These are phyloP conservation scores for Eudasyphora cyanicolor DNA, from an alignment of 2,888 invertebrate species.

Conservation along the genomic window DNA sequence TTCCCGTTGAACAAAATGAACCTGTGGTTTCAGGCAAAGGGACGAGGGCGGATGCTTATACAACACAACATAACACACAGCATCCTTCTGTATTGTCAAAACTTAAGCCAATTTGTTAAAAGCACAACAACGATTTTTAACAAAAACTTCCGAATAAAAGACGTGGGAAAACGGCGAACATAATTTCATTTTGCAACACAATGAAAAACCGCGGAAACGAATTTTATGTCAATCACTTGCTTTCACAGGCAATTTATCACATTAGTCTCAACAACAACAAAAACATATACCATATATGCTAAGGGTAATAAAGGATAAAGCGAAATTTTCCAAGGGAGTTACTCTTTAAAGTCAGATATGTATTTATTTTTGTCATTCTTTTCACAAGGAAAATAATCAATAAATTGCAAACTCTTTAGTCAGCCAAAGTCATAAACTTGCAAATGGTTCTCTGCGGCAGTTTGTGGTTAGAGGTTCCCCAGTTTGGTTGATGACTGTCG, in stretches of 20 bases:
- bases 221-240: slow-evolving; percentile 43
- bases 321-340: not conserved
- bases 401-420: slow-evolving; percentile 2
- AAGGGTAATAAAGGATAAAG: slow-evolving; percentile 25
- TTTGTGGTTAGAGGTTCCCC: not conserved
- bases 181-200: slow-evolving; percentile 5
- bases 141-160: slow-evolving; percentile 2
- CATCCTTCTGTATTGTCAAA: slow-evolving; percentile 39
- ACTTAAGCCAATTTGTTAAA: slow-evolving; percentile 44
- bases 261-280: slow-evolving; percentile 29
- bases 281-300: not conserved
- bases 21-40: not conserved
- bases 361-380: not conserved
- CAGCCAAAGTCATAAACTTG: not conserved
- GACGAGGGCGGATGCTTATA: not conserved
- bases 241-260: slow-evolving; percentile 46
- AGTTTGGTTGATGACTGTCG: not conserved
- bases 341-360: slow-evolving; percentile 5
- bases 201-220: slow-evolving; percentile 33
- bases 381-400: slow-evolving; percentile 12
- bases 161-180: not conserved
- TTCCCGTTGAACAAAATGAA: not conserved
- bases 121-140: slow-evolving; percentile 33
- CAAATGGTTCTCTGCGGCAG: not conserved
- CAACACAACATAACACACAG: not conserved